A percentile compares a stretch with the other conserved stretches of the same genome.
These are phyloP conservation scores for Lordiphosa mommai DNA, from an alignment of 1,140 invertebrate genomes.

Conservation along the genomic window DNA sequence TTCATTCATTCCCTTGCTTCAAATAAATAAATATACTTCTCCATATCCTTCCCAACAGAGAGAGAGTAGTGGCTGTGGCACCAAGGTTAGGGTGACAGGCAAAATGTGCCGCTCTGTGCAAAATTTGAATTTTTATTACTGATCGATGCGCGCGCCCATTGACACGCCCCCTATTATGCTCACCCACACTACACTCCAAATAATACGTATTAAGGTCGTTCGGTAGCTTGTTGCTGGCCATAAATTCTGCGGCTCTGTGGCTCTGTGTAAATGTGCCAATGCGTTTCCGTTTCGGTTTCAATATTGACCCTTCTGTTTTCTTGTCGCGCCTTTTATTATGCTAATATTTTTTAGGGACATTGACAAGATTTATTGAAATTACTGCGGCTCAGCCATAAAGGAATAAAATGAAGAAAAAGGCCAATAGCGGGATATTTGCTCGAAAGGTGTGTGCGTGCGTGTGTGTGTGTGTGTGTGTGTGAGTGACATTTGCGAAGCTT, in stretches of 20 bases:
- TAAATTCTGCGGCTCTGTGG: conserved; percentile 39
- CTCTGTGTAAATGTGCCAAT: conserved; percentile 71
- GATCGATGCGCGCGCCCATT: conserved; percentile 64
- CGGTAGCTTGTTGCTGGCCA: conserved; percentile 65
- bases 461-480: conserved; percentile 51
- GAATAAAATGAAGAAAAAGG: conserved; percentile 5
- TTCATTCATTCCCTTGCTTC: too few relatives aligned
- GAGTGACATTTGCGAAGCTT: conserved; percentile 19
- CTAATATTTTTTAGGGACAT: conserved; percentile 70
- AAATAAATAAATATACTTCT: too few relatives aligned
- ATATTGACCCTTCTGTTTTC: conserved; percentile 75
- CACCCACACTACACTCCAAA: conserved; percentile 26
- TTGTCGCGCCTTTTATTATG: conserved; percentile 74
- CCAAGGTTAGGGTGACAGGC: conserved; percentile 21
- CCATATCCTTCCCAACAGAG: background rate
- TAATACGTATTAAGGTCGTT: conserved; percentile 74
- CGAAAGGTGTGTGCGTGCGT: conserved; percentile 45
- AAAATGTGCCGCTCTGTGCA: conserved; percentile 50
- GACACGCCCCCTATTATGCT: conserved; percentile 27
- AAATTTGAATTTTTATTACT: conserved; percentile 79
- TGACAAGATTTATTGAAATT: conserved; percentile 75
- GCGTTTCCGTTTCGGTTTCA: conserved; percentile 24
- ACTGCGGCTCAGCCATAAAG: conserved; percentile 56
- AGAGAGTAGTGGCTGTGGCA: conserved; percentile 11
- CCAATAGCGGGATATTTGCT: conserved; percentile 6